phyloP scores from a whole-genome alignment of 2,113 vertebrate species.

The Heterochromis multidens region DNA sequence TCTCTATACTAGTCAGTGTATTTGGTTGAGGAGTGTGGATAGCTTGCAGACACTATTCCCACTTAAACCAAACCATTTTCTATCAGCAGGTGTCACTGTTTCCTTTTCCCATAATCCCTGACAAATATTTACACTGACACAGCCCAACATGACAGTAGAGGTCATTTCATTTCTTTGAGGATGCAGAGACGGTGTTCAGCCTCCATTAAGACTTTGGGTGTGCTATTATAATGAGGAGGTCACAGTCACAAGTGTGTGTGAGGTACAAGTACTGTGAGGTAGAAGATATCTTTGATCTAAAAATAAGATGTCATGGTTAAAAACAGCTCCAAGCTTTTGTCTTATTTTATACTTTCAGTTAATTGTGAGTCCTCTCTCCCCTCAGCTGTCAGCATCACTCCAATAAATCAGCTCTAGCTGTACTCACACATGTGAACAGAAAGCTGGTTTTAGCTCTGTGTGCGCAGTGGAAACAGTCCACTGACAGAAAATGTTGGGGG shows the following conservation, averaged over 20 bases:
- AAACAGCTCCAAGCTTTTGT: neutral
- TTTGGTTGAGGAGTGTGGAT: neutral
- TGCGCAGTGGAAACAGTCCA: neutral
- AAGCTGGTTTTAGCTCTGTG: neutral
- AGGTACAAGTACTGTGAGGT: neutral
- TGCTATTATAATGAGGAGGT: neutral
- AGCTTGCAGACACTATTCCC: neutral
- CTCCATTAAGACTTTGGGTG: neutral
- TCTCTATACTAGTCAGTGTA: neutral
- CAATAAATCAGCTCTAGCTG: neutral
- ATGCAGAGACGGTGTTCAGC: neutral
- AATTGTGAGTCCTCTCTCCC: neutral
- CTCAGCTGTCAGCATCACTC: conserved; percentile 5
- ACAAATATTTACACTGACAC: conserved; percentile 4
- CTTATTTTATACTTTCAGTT: neutral
- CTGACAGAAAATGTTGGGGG: neutral
- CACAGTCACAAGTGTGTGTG: neutral
- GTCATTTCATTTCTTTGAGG: conserved; percentile 59
- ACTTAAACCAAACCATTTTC: neutral
- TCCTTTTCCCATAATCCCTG: neutral
- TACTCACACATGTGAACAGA: neutral
- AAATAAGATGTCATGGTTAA: neutral
- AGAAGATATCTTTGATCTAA: neutral
- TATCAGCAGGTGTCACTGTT: conserved; percentile 49
- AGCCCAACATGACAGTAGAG: conserved; percentile 56